A percentile compares a stretch with the other conserved stretches of the same genome.
Evolutionary conservation across 2,113 vertebrate species (phyloP).

Genomic region (Herpailurus yagouaroundi): DNA sequence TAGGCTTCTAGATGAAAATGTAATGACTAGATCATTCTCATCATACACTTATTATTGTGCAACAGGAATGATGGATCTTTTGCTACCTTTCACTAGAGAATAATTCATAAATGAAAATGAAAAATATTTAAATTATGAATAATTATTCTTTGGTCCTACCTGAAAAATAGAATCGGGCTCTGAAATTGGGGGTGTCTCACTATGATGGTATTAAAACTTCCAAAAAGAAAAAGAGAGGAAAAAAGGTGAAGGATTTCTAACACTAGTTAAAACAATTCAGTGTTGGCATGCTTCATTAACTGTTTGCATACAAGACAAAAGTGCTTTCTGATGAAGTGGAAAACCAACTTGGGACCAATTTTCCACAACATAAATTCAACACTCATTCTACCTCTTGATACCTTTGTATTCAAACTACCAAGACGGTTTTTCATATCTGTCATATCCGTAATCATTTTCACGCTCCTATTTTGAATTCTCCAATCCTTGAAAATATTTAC

Average conservation of each 20-base stretch:
- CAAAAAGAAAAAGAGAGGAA: constrained; percentile 71
- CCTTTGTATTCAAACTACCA: constrained; percentile 80
- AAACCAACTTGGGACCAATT: constrained; percentile 91
- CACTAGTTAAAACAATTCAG: constrained; percentile 82
- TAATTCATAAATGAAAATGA: constrained; percentile 54
- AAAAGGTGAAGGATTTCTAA: constrained; percentile 75
- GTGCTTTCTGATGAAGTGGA: constrained; percentile 89
- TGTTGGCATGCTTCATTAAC: constrained; percentile 88
- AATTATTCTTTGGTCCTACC: constrained; percentile 15
- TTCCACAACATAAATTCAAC: constrained; percentile 91
- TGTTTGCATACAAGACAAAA: constrained; percentile 90
- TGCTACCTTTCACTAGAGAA: constrained; percentile 66
- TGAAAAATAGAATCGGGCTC: constrained; percentile 34
- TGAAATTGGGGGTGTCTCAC: constrained; percentile 55
- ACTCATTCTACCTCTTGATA: constrained; percentile 85
- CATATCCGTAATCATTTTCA: constrained; percentile 82
- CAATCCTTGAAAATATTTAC: constrained; percentile 67
- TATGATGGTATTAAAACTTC: constrained; percentile 50
- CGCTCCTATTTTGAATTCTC: constrained; percentile 75
- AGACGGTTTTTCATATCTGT: constrained; percentile 79
- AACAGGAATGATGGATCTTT: constrained; percentile 41
- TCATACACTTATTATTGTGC: constrained; percentile 66
- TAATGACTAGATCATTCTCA: constrained; percentile 59
- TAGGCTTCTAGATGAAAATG: constrained; percentile 59
- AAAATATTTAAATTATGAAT: constrained; percentile 67